A percentile compares a stretch with the other conserved stretches of the same genome.
Conservation (phyloP, 2,888 invertebrate genomes). For the Hyles lineata region DNA sequence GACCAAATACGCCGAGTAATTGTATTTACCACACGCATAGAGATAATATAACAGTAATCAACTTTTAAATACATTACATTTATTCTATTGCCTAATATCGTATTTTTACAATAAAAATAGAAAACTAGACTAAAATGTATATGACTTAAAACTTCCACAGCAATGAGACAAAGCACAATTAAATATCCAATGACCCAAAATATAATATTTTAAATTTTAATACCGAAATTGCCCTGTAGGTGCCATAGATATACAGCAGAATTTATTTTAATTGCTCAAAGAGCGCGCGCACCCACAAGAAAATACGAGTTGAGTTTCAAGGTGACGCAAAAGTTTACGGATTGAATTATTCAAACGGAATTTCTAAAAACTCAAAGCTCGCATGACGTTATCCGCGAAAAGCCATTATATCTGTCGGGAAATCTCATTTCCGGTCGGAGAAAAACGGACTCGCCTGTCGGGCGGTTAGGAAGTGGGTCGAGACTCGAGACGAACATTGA, state of each 20-base stretch:
- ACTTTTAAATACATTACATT: too few relatives aligned
- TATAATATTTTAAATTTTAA: too few relatives aligned
- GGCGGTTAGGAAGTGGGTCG: slow-evolving; percentile 66
- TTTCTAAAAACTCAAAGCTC: slow-evolving; percentile 58
- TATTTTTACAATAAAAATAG: too few relatives aligned
- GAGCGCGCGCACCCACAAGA: neutral
- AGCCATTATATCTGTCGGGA: slow-evolving; percentile 78
- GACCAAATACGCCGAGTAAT: too few relatives aligned
- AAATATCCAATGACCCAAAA: too few relatives aligned
- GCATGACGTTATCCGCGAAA: slow-evolving; percentile 73
- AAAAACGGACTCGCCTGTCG: slow-evolving; percentile 69
- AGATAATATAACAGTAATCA: too few relatives aligned
- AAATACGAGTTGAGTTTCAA: slow-evolving; percentile 5
- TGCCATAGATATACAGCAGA: neutral
- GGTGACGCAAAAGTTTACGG: slow-evolving; percentile 30
- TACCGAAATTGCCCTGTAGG: too few relatives aligned
- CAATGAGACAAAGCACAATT: too few relatives aligned
- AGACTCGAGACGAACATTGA: slow-evolving; percentile 45
- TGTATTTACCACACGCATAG: too few relatives aligned
- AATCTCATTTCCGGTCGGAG: slow-evolving; percentile 80
- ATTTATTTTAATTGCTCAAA: neutral
- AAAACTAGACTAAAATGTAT: too few relatives aligned
- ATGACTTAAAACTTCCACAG: too few relatives aligned
- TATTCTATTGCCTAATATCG: too few relatives aligned
- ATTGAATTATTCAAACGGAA: slow-evolving; percentile 61